Percentiles rank a stretch among this genome's conserved stretches.
phyloP scores from a whole-genome alignment of 2,797 vertebrate species.

The Zenarchopterus dispar region DNA sequence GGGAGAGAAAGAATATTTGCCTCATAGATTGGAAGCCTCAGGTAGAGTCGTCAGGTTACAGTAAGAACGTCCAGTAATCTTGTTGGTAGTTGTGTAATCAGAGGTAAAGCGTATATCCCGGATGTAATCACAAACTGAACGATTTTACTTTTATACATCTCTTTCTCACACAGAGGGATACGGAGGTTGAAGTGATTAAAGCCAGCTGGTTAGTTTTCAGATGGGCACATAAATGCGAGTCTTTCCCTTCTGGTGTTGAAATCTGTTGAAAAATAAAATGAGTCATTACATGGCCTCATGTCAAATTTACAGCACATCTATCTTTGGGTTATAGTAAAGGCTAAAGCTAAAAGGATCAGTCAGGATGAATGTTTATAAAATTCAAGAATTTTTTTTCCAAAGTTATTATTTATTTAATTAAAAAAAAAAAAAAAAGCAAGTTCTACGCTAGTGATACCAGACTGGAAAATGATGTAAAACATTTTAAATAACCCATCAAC shows the following conservation, averaged over 20 bases:
- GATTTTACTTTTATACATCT: not conserved
- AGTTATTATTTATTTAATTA: conserved; percentile 15
- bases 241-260: conserved; percentile 27
- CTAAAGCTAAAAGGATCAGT: conserved; percentile 17
- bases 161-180: not conserved
- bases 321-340: conserved; percentile 25
- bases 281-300: conserved; percentile 43
- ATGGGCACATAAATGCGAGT: conserved; percentile 17
- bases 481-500: not conserved
- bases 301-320: conserved; percentile 19
- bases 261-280: conserved; percentile 25
- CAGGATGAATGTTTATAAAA: conserved; percentile 6
- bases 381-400: not conserved
- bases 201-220: conserved; percentile 10
- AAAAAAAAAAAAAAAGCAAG: conserved; percentile 2
- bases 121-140: conserved; percentile 9
- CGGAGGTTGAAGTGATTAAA: conserved; percentile 5
- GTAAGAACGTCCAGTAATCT: conserved; percentile 28
- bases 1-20: conserved; percentile 41
- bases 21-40: conserved; percentile 42
- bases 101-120: not conserved
- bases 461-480: not conserved
- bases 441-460: not conserved
- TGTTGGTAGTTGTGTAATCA: conserved; percentile 1
- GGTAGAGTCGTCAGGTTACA: conserved; percentile 53